Evolutionary conservation across 2,797 vertebrate genomes (phyloP).

Genomic region (Tympanoctomys barrerae): DNA sequence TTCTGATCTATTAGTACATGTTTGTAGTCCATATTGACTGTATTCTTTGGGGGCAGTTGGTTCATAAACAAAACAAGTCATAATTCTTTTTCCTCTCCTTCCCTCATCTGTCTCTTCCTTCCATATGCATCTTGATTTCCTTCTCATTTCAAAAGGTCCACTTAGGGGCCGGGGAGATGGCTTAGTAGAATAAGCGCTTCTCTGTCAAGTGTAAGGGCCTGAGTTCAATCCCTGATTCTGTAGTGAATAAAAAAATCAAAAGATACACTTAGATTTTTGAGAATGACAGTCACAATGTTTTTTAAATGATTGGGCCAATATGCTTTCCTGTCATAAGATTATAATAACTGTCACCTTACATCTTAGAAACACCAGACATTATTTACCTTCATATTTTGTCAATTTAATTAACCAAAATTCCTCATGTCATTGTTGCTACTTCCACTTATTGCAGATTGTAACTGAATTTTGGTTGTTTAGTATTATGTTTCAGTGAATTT

Average conservation of each 20-base stretch:
- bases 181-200: no score
- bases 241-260: background rate
- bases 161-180: no score
- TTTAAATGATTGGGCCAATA: background rate
- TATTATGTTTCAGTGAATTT: conserved; percentile 28
- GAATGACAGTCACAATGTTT: conserved; percentile 45
- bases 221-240: no score
- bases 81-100: background rate
- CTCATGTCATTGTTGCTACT: background rate
- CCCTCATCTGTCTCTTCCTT: background rate
- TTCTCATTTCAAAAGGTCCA: background rate
- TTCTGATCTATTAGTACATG: background rate
- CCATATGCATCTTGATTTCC: background rate
- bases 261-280: background rate
- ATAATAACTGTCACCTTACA: background rate
- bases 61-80: background rate
- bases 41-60: background rate
- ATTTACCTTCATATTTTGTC: conserved; percentile 38
- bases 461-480: background rate
- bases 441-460: background rate
- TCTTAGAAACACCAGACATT: background rate
- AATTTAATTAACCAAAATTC: conserved; percentile 10
- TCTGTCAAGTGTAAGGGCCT: no score
- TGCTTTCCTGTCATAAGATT: background rate
- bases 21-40: background rate